These are phyloP conservation scores for Sphenodon punctatus DNA, from an alignment of 2,797 vertebrate genomes.

Conservation along the genomic window DNA sequence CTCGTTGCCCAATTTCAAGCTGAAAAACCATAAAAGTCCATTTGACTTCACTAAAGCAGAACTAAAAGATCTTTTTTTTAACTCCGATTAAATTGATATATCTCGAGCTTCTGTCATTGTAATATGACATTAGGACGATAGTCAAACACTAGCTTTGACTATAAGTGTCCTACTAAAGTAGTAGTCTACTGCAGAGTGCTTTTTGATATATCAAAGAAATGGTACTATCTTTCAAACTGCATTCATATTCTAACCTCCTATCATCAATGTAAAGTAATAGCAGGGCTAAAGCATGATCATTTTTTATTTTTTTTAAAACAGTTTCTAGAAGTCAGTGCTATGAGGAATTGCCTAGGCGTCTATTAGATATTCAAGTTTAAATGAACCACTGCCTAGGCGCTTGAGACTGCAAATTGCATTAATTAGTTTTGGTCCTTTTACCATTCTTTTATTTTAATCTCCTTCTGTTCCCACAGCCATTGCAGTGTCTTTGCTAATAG, in stretches of 20 bases:
- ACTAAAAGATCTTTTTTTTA: conserved; percentile 56
- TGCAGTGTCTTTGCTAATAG: conserved; percentile 37
- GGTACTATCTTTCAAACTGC: conserved; percentile 51
- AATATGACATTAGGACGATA: conserved; percentile 60
- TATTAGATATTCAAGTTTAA: conserved; percentile 45
- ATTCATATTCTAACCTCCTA: conserved; percentile 46
- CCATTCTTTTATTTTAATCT: conserved; percentile 37
- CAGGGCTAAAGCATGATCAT: conserved; percentile 33
- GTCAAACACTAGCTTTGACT: conserved; percentile 55
- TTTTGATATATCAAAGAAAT: conserved; percentile 67
- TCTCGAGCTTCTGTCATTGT: conserved; percentile 51
- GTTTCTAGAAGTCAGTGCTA: conserved; percentile 26
- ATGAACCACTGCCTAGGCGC: background rate
- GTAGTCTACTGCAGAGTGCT: conserved; percentile 52
- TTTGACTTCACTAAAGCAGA: conserved; percentile 55
- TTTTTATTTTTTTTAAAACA: conserved; percentile 2
- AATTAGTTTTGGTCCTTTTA: conserved; percentile 56
- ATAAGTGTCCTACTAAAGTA: conserved; percentile 56
- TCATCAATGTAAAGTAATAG: conserved; percentile 58
- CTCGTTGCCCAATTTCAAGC: conserved; percentile 49
- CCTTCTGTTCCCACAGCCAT: conserved; percentile 41
- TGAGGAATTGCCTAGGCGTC: conserved; percentile 22
- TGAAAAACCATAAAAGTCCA: conserved; percentile 62
- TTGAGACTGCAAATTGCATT: conserved; percentile 52
- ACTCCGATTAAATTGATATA: conserved; percentile 59